Evolutionary conservation across 2,888 invertebrate species (phyloP), one percentile per base, ranked within the genome.

Genomic region (Camponotus fellah): DNA sequence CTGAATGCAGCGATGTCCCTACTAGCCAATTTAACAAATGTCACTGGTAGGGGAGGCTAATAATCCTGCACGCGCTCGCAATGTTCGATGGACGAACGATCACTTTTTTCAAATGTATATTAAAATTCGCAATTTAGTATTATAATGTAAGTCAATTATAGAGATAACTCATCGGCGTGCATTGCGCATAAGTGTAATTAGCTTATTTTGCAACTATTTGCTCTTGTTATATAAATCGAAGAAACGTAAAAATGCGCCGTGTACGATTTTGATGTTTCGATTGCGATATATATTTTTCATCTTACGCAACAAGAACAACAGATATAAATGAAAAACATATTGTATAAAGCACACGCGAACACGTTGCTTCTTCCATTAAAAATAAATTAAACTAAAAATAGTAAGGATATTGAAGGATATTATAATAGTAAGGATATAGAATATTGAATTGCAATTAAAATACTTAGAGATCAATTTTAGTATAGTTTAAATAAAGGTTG

Each of bases 11-110:
- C 21, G 65, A 75, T 37, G 37, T 49, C 0, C 1, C 46, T 17
- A 49, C 46, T 49, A 21, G 64, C 14, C 14, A 34, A 64, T 75
- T 75, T 37, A 75, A 21, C 21, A 64, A 62, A 75, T 46, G 21
- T 37, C 64, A 8, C 0, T 8, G 75, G 75, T 64, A 49, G 64
- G 64, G 21, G 64, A 64, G 10, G 62, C 9, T 26, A 14, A 9
- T 9, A 6, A 9, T 9, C 14, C 21, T 37, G 26, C 26, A 17
- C 14, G 1, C 14, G 4, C 14, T 34, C 5, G 14, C 26, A 26
- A 37, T 37, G 14, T 2, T 14, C 37, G 53, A 14, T 8, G 0
- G 10, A 53, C 5, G 5, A 56, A 37, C 9, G 3, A 26, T 8
- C 14, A 6, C 2, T 0, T 49, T 21, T n/a, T 34, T 6, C 49